Evolutionary conservation across 23 tunicate species (phyloP).

Genomic region (Phallusia fumigata): DNA sequence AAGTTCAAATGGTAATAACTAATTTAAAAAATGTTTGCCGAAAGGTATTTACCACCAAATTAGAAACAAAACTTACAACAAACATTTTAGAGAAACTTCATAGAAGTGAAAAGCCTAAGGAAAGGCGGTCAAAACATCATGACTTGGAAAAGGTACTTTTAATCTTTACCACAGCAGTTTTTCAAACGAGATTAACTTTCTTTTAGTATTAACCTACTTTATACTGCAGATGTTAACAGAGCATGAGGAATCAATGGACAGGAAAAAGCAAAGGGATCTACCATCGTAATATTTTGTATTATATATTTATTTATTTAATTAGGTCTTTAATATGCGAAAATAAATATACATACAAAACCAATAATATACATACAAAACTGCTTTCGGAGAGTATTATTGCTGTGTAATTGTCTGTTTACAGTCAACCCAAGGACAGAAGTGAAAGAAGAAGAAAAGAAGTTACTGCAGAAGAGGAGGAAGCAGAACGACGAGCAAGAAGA

Average conservation of each 20-base stretch:
- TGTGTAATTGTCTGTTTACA: no score
- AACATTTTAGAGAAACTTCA: no score
- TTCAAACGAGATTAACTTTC: no score
- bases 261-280: not conserved
- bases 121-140: not conserved
- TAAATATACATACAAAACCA: no score
- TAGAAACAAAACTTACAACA: no score
- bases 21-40: no score
- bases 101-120: not conserved
- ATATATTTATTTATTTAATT: no score
- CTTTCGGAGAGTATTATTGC: no score
- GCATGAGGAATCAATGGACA: slow-evolving; percentile 9
- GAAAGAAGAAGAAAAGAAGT: slow-evolving; percentile 6
- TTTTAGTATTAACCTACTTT: not conserved
- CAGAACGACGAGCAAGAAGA: slow-evolving; percentile 9
- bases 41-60: no score
- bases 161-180: no score
- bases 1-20: not conserved
- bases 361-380: no score
- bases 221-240: not conserved
- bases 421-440: not conserved
- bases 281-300: not conserved
- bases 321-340: no score
- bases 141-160: not conserved
- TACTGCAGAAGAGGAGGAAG: slow-evolving; percentile 26